Base-by-base conservation (phyloP, 2,888 invertebrate genomes). In the Colostygia pectinataria region DNA sequence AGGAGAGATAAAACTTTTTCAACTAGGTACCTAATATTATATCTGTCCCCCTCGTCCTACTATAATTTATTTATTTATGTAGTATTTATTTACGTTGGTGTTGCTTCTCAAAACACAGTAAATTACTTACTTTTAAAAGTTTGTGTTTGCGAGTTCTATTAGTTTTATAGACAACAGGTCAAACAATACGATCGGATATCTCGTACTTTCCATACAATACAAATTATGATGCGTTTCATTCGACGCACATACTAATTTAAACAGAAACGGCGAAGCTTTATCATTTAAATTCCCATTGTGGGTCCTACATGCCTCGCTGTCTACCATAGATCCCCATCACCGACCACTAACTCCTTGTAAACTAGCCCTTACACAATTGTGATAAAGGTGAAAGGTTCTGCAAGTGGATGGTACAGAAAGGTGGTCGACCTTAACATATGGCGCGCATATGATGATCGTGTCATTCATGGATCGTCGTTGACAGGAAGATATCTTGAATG, bases 261-360 rank as follows among this genome's bases (percentile, higher is more conserved):
- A 57, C 55, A 55, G 63, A 63, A 65, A 61, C 57, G 51, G 53
- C 53, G 41, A 57, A 36, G 41, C 58, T 55, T 53, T 57, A 55
- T 63, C 59, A 70, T 73, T 73, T 64, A 67, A 71, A 74, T 74
- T 70, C 60, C 49, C 61, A 70, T 65, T 71, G 69, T 61, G 44
- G 53, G 46, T 61, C 59, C 37, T 51, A 28, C 62, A 62, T 65
- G 61, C 66, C 68, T 62, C 36, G 37, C 43, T 55, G 62, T 59
- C 66, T 58, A 36, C 63, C 57, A 41, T 32, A 44, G 52, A 39
- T 52, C 29, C 33, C 12, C 5, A 39, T 39, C 29, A 31, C 10
- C 24, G 13, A 39, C 36, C 14, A 39, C 29, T 3, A 23, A n/a
- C 34, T 6, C 6, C 4, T 31, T 8, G 15, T 5, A 57, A 42